Evolutionary conservation across 2,113 vertebrate genomes (phyloP).

Genomic region (Emydocephalus ijimae): DNA sequence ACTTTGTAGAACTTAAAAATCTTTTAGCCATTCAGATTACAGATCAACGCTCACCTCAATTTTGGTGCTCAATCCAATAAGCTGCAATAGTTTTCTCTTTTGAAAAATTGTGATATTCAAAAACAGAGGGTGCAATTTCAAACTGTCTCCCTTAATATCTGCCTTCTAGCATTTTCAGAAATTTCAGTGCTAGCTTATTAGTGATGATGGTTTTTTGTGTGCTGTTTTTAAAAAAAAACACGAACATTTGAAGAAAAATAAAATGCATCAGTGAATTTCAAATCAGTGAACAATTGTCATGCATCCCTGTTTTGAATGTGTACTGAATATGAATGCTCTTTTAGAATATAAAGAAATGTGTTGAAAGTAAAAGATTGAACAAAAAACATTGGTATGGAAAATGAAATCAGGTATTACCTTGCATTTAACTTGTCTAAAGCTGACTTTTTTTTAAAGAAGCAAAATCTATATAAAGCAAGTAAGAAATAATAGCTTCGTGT

Average conservation of each 20-base stretch:
- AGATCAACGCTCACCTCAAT: conserved; percentile 72
- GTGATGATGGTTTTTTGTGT: conserved; percentile 75
- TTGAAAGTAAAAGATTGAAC: conserved; percentile 66
- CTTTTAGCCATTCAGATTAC: conserved; percentile 65
- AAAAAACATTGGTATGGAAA: conserved; percentile 60
- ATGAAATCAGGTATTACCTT: conserved; percentile 51
- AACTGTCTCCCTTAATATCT: conserved; percentile 70
- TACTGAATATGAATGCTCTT: conserved; percentile 67
- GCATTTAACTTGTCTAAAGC: conserved; percentile 56
- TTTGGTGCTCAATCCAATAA: conserved; percentile 71
- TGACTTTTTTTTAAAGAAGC: conserved; percentile 69
- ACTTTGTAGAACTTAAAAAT: conserved; percentile 68
- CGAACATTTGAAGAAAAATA: conserved; percentile 50
- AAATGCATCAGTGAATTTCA: conserved; percentile 67
- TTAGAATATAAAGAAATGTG: conserved; percentile 55
- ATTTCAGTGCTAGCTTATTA: conserved; percentile 75
- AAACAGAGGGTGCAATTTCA: conserved; percentile 67
- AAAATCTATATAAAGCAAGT: conserved; percentile 73
- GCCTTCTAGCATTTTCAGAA: conserved; percentile 74
- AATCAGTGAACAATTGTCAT: conserved; percentile 61
- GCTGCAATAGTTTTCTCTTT: conserved; percentile 66
- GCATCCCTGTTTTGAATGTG: conserved; percentile 74
- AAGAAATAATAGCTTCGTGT: conserved; percentile 81
- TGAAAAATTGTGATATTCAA: conserved; percentile 64
- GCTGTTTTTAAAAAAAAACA: conserved; percentile 64